A percentile compares a stretch with the other conserved stretches of the same genome.
Evolutionary conservation across 2,797 vertebrate species (phyloP).

Genomic region (Heliangelus exortis): DNA sequence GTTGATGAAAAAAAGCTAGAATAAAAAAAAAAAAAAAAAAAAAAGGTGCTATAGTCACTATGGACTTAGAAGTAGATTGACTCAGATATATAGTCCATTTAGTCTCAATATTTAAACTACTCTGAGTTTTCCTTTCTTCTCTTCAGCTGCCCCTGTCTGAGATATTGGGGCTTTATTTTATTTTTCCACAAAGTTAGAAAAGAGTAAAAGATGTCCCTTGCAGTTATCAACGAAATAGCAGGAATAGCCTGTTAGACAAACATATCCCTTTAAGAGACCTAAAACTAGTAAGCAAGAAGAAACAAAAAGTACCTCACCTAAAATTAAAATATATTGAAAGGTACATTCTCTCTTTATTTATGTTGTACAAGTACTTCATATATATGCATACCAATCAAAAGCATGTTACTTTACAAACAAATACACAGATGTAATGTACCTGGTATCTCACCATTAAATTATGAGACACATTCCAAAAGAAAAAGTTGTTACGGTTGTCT

Average conservation of each 20-base stretch:
- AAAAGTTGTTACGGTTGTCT: neutral
- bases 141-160: neutral
- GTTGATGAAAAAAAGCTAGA: neutral
- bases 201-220: neutral
- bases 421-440: neutral
- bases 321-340: neutral
- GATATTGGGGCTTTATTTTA: neutral
- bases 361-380: neutral
- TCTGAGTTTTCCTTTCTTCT: neutral
- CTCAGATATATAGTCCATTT: neutral
- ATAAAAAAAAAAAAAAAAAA: neutral
- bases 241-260: neutral
- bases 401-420: rapidly evolving
- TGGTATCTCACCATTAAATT: neutral
- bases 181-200: neutral
- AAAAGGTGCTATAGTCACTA: neutral
- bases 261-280: neutral
- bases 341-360: neutral
- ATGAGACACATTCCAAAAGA: neutral
- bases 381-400: neutral
- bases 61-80: neutral
- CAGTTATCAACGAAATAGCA: neutral
- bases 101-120: neutral
- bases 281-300: neutral
- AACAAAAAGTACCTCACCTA: neutral